Evolutionary conservation across 1,140 invertebrate genomes (phyloP).

Genomic region (Pachypsylla venusta): DNA sequence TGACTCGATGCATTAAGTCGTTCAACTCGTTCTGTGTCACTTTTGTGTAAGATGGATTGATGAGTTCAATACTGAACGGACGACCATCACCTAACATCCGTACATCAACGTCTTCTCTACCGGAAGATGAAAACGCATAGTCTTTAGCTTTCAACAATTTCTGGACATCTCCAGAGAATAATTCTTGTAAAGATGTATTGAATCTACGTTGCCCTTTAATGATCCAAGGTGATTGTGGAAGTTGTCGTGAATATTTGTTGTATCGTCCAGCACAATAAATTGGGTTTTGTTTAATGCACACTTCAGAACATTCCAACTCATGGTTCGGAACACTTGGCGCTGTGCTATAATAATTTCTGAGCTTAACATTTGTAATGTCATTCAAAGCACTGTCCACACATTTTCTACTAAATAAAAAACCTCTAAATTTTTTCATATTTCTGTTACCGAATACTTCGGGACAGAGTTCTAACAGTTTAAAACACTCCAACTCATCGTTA

Average conservation of each 20-base stretch:
- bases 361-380: slow-evolving; percentile 4
- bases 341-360: slow-evolving; percentile 17
- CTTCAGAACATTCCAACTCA: slow-evolving; percentile 15
- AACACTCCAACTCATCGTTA: slow-evolving; percentile 38
- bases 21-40: slow-evolving; percentile 36
- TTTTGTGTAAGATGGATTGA: slow-evolving; percentile 44
- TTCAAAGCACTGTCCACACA: slow-evolving; percentile 22
- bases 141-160: slow-evolving; percentile 38
- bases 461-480: slow-evolving; percentile 34
- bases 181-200: slow-evolving; percentile 79
- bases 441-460: slow-evolving; percentile 15
- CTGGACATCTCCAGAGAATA: slow-evolving; percentile 50
- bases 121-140: slow-evolving; percentile 69
- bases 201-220: slow-evolving; percentile 63
- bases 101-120: slow-evolving; percentile 90
- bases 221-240: slow-evolving; percentile 91
- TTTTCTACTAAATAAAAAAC: slow-evolving; percentile 44
- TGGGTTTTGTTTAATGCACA: slow-evolving; percentile 17
- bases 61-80: slow-evolving; percentile 71
- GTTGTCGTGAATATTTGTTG: slow-evolving; percentile 65
- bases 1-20: slow-evolving; percentile 44
- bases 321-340: slow-evolving; percentile 6
- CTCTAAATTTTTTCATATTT: slow-evolving; percentile 24
- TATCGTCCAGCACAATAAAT: slow-evolving; percentile 48
- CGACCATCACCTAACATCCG: slow-evolving; percentile 69